Evolutionary conservation across 1,140 invertebrate species (phyloP).

Genomic region (Battus philenor): DNA sequence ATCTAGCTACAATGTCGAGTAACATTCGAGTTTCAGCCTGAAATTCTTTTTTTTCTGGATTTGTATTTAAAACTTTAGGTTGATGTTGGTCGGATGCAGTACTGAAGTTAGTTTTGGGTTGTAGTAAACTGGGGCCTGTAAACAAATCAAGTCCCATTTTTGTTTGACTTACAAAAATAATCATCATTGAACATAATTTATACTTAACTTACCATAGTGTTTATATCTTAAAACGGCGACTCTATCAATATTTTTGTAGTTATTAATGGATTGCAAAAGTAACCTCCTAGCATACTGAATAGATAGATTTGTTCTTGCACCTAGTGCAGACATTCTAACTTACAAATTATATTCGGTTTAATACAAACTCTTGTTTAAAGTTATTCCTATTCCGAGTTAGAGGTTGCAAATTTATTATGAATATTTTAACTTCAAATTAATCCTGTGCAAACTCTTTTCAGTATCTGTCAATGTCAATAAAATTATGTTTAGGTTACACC

Average conservation of each 20-base stretch:
- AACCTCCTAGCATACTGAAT: constrained; percentile 33
- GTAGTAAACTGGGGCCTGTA: constrained; percentile 3
- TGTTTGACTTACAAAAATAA: not conserved
- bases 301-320: constrained; percentile 35
- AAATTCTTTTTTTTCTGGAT: constrained; percentile 85
- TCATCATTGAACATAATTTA: not conserved
- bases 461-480: too few relatives aligned
- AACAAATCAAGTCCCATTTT: not conserved
- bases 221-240: constrained; percentile 19
- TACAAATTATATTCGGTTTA: too few relatives aligned
- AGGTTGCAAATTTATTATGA: too few relatives aligned
- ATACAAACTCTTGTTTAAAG: too few relatives aligned
- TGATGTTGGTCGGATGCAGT: constrained; percentile 46
- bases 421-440: too few relatives aligned
- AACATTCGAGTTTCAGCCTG: constrained; percentile 97
- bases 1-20: constrained; percentile 97
- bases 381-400: too few relatives aligned
- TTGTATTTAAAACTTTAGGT: constrained; percentile 77
- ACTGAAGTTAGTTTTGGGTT: constrained; percentile 29
- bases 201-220: constrained; percentile 25
- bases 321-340: constrained; percentile 48
- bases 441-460: too few relatives aligned
- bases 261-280: constrained; percentile 32
- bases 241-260: constrained; percentile 31
- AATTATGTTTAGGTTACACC: too few relatives aligned